Percentiles rank a stretch among this genome's conserved stretches.
phyloP scores from a whole-genome alignment of 1,140 invertebrate species.

The Marisa cornuarietis region DNA sequence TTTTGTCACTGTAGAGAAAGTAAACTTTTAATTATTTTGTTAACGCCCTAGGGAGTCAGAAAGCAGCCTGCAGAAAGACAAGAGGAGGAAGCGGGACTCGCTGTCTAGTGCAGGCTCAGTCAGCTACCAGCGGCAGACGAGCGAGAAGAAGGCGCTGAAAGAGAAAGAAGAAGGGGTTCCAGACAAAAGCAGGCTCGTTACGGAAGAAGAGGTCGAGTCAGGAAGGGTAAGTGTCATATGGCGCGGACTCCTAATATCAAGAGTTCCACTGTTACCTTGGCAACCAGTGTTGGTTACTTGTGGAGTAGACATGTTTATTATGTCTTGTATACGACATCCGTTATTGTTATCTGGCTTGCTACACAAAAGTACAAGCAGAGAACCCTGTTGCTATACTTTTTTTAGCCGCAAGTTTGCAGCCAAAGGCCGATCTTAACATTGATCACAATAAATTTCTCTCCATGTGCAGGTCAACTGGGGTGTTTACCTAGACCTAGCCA shows the following conservation, averaged over 20 bases:
- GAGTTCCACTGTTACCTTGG: neutral
- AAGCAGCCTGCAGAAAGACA: neutral
- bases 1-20: no score
- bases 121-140: neutral
- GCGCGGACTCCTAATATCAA: neutral
- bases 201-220: slow-evolving; percentile 42
- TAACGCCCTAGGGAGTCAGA: neutral
- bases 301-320: neutral
- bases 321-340: no score
- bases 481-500: slow-evolving; percentile 89
- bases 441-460: neutral
- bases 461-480: slow-evolving; percentile 79
- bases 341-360: no score
- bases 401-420: no score
- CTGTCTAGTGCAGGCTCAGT: neutral
- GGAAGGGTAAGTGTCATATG: slow-evolving; percentile 41
- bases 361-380: no score
- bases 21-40: no score
- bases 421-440: no score
- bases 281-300: neutral
- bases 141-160: neutral
- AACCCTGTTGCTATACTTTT: no score
- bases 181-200: slow-evolving; percentile 39
- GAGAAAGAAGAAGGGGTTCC: neutral
- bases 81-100: neutral